Evolutionary conservation across 23 tunicate genomes (phyloP).

Genomic region (Halocynthia roretzi): DNA sequence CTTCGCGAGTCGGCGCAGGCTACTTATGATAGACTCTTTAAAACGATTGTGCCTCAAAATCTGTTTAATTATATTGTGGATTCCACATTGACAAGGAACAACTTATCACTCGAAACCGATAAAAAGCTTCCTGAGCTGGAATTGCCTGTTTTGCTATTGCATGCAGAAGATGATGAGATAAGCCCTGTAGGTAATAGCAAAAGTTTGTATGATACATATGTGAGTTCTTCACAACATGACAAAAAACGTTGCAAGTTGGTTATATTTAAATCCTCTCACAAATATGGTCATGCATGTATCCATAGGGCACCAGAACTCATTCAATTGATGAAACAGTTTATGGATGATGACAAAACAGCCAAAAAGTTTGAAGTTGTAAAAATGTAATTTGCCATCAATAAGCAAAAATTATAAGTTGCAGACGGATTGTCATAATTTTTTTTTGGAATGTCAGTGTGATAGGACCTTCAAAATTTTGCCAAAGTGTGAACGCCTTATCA

Average conservation of each 20-base stretch:
- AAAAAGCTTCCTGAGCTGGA: neutral
- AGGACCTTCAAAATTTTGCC: too few species aligned
- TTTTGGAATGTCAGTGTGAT: too few species aligned
- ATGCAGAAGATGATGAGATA: slow-evolving; percentile 70
- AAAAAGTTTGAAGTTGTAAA: too few species aligned
- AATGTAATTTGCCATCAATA: too few species aligned
- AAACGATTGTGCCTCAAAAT: slow-evolving; percentile 21
- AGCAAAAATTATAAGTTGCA: too few species aligned
- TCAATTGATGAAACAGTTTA: too few species aligned
- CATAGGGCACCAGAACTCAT: neutral
- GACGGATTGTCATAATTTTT: too few species aligned
- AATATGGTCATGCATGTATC: slow-evolving; percentile 57
- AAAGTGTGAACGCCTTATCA: too few species aligned
- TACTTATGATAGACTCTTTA: slow-evolving; percentile 37
- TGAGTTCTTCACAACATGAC: neutral
- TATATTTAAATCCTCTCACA: slow-evolving; percentile 47
- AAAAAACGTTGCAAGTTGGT: slow-evolving; percentile 25
- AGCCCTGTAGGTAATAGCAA: slow-evolving; percentile 35
- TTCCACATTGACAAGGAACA: slow-evolving; percentile 21
- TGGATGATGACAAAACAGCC: too few species aligned
- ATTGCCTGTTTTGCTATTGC: slow-evolving; percentile 54
- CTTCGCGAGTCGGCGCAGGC: slow-evolving; percentile 31
- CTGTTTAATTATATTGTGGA: slow-evolving; percentile 22
- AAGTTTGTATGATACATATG: slow-evolving; percentile 30
- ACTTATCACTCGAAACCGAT: slow-evolving; percentile 30